These are phyloP conservation scores for Cremastinae sp. DNA, from an alignment of 2,888 invertebrate genomes.

Conservation along the genomic window DNA sequence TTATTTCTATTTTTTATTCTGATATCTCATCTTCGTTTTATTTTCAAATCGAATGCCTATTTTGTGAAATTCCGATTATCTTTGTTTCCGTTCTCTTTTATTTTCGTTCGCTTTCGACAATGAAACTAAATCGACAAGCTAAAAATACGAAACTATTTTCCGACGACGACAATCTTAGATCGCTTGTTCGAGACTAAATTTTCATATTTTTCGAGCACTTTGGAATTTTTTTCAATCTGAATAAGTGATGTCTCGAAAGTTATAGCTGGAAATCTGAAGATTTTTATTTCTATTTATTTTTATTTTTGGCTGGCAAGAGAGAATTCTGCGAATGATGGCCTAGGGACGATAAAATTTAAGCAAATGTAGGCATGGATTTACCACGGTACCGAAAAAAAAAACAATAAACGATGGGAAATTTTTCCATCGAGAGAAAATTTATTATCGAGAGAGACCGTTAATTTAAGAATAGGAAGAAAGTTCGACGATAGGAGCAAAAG, in stretches of 20 bases:
- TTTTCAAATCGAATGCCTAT: slow-evolving; percentile 30
- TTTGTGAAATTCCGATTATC: slow-evolving; percentile 14
- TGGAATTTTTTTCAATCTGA: not conserved
- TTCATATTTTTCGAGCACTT: slow-evolving; percentile 1
- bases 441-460: slow-evolving; percentile 42
- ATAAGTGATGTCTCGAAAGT: not conserved
- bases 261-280: not conserved
- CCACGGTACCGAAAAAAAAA: slow-evolving; percentile 39
- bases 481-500: slow-evolving; percentile 50
- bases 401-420: not conserved
- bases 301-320: not conserved
- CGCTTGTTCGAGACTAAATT: slow-evolving; percentile 8
- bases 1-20: slow-evolving; percentile 59
- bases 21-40: slow-evolving; percentile 34
- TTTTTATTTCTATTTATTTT: not conserved
- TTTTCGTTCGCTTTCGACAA: not conserved
- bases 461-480: slow-evolving; percentile 40
- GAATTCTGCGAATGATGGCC: slow-evolving; percentile 33
- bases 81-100: slow-evolving; percentile 25
- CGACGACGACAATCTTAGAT: slow-evolving; percentile 41
- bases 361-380: slow-evolving; percentile 18
- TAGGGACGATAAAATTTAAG: slow-evolving; percentile 40
- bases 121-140: not conserved
- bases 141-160: slow-evolving; percentile 32
- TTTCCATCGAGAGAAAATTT: slow-evolving; percentile 1